Conservation (phyloP, 1,140 invertebrate genomes). For the Arctopsyche grandis region DNA sequence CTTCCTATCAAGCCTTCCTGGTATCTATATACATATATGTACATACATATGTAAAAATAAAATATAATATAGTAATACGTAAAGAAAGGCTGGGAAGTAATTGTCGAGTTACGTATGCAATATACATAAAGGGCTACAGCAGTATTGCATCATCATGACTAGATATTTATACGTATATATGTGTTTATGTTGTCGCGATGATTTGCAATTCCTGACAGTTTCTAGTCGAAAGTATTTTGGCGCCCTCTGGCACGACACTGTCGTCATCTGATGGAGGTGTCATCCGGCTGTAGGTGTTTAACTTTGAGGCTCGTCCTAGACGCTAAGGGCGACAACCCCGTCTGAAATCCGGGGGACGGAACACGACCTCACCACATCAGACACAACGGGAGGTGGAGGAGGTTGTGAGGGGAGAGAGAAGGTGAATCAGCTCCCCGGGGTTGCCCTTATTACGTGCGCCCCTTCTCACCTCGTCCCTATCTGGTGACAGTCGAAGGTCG, state of each 20-base stretch:
- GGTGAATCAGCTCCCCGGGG: background rate
- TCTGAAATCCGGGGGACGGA: constrained; percentile 13
- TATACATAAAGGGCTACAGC: too few relatives aligned
- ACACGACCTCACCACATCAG: constrained; percentile 33
- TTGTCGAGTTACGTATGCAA: too few relatives aligned
- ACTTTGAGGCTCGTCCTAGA: constrained; percentile 45
- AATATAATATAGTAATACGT: too few relatives aligned
- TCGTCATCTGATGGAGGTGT: background rate
- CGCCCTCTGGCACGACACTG: too few relatives aligned
- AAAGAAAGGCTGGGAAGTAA: too few relatives aligned
- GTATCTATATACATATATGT: too few relatives aligned
- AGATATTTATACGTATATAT: background rate
- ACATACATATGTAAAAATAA: too few relatives aligned
- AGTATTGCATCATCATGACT: too few relatives aligned
- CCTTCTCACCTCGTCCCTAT: background rate
- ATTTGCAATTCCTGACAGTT: too few relatives aligned
- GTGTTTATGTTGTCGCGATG: background rate
- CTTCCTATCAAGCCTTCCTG: too few relatives aligned
- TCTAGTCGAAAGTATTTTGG: too few relatives aligned
- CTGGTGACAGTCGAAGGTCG: too few relatives aligned
- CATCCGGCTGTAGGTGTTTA: constrained; percentile 19
- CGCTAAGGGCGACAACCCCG: constrained; percentile 38
- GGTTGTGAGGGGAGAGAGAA: background rate
- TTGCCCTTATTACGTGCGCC: background rate
- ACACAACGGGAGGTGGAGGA: background rate